phyloP scores from a whole-genome alignment of 1,140 invertebrate species.

The Drosophila pseudoobscura region DNA sequence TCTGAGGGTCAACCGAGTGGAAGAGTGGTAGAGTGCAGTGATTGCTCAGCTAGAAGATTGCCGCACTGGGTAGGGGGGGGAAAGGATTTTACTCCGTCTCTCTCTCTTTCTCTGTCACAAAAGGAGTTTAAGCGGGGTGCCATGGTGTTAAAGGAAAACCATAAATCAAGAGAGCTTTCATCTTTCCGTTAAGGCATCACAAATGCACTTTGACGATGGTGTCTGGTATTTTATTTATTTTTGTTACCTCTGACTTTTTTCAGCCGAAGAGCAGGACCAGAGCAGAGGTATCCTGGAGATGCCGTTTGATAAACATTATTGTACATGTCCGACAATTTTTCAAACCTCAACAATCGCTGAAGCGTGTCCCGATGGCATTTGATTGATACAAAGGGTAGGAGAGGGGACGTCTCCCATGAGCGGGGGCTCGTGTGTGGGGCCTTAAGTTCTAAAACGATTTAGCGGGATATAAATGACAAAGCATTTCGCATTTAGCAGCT shows the following conservation, averaged over 20 bases:
- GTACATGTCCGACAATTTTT: slow-evolving; percentile 80
- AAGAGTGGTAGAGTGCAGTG: slow-evolving; percentile 20
- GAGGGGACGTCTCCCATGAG: background rate
- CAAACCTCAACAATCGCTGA: slow-evolving; percentile 61
- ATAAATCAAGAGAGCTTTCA: slow-evolving; percentile 71
- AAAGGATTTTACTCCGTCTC: slow-evolving; percentile 9
- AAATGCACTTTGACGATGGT: slow-evolving; percentile 65
- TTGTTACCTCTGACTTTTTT: slow-evolving; percentile 4
- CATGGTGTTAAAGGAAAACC: slow-evolving; percentile 10
- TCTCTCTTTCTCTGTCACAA: too few relatives aligned
- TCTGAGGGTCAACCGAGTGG: slow-evolving; percentile 8
- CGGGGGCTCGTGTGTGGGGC: background rate
- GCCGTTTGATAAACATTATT: slow-evolving; percentile 79
- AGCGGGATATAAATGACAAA: slow-evolving; percentile 68
- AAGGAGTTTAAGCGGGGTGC: background rate
- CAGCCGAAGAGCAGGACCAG: too few relatives aligned
- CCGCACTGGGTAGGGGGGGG: background rate
- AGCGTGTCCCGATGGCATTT: slow-evolving; percentile 60
- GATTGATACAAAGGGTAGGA: slow-evolving; percentile 63
- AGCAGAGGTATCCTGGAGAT: slow-evolving; percentile 29
- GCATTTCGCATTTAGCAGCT: slow-evolving; percentile 70
- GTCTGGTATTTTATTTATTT: background rate
- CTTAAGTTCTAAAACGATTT: slow-evolving; percentile 48
- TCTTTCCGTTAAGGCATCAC: slow-evolving; percentile 58
- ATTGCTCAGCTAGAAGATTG: slow-evolving; percentile 22